Base-by-base conservation (phyloP, 2,113 vertebrate species). In the Pipra filicauda region DNA sequence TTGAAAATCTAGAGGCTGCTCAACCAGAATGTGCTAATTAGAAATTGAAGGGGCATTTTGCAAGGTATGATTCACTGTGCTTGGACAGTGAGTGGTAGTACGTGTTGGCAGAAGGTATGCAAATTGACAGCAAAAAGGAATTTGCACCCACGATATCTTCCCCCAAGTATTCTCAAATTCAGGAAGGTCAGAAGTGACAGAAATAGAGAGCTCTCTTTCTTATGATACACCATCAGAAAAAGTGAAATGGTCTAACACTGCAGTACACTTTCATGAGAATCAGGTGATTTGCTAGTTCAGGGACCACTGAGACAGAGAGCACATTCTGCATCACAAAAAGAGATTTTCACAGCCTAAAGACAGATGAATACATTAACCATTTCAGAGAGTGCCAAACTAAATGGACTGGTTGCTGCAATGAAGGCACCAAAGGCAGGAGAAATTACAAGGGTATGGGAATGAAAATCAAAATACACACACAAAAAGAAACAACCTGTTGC, bases 81-180 rank as follows among this genome's bases (percentile, higher is more conserved):
- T 95, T 93, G 91, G 76, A 95, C 86, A 87, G 76, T 67, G 55
- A 96, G 83, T 88, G 91, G 85, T 43, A 92, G 76, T 67, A 81
- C 0, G 22, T 0, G 26, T 93, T 95, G 94, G 83, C 83, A 95
- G 92, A 87, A 89, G n/a, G 35, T 35, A 78, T 78, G 61, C 52
- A 89, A 75, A 91, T 95, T 93, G 89, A 92, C 83, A 95, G 93
- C 27, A 71, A 93, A 96, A 95, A 89, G 80, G 69, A 89, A 95
- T 95, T 92, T 91, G 30, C 8, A 4, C 86, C 86, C 71, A 89
- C 19, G 1, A 8, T 74, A 85, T 85, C 91, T 91, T 91, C 61
- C 83, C 72, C 65, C 84, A 89, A 37, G 61, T 61, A 93, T 89
- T 97, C 77, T 93, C 69, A 48, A 72, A 95, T 78, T 62, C 79